Evolutionary conservation across 2,113 vertebrate genomes (phyloP), one percentile per base, ranked within the genome.

Genomic region (Gymnorhina tibicen): DNA sequence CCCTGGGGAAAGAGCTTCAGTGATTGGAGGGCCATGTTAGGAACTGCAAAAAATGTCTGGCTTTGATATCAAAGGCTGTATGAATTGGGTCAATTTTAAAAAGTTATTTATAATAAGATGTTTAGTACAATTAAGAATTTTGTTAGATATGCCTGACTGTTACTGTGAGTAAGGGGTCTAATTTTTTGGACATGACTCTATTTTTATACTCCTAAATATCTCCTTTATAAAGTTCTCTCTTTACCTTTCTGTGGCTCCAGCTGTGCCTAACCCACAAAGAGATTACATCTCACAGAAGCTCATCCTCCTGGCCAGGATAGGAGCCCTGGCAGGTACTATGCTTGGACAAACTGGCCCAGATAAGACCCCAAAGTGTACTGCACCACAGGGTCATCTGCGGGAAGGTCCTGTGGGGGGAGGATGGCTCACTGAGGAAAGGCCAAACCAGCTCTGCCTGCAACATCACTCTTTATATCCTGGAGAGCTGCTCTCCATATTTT

Each of bases 271-370:
- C 16, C 17, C 74, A 58, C 28, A 21, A 73, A 67, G 0, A 18
- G 10, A 47, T 27, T 35, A 33, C 5, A 53, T 11, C 17, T 58
- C 13, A 22, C 0, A 7, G 28, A 32, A 77, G 17, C 19, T 53
- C 4, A 1, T 62, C 63, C 15, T 49, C 18, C 14, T 2, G 1
- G 46, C 21, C 10, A 42, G 8, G 0, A 0, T 1, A 27, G 39
- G 16, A 74, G 42, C 41, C 21, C 11, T 22, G 42, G 39, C 24
- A 41, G 11, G 46, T 46, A 13, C 35, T 39, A 8, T 3, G 0
- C 4, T 9, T n/a, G 42, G 20, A 24, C 9, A 89, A 32, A 17
- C 19, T 30, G 21, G 11, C 41, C 7, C 24, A 26, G 21, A 10
- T 7, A n/a, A 0, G 0, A 26, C 6, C 6, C 6, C 23, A 39